Percentiles rank a stretch among this genome's conserved stretches.
phyloP scores from a whole-genome alignment of 2,113 vertebrate genomes.

The Antechinus stuartii region DNA sequence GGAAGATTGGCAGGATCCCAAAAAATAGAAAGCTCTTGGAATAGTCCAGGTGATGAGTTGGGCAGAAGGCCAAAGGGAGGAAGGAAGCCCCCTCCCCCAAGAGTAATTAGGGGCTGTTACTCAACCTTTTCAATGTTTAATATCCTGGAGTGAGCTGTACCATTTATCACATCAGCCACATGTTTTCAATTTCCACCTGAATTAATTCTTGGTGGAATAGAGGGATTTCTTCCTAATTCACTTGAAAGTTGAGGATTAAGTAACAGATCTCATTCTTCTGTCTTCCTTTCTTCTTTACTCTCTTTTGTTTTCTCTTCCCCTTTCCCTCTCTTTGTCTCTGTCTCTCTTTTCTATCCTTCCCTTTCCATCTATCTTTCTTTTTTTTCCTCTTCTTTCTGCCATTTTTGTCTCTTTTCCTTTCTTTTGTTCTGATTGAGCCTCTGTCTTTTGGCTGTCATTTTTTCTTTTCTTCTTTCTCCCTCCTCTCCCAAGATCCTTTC shows the following conservation, averaged over 20 bases:
- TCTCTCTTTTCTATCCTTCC: neutral
- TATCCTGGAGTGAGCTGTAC: neutral
- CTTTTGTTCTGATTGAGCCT: neutral
- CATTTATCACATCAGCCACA: constrained; percentile 43
- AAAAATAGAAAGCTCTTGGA: neutral
- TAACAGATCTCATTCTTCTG: neutral
- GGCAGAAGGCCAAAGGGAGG: neutral
- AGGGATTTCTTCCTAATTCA: constrained; percentile 64
- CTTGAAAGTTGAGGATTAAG: constrained; percentile 32
- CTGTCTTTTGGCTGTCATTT: neutral
- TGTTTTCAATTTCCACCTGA: constrained; percentile 52
- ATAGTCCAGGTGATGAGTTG: neutral
- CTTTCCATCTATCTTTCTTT: neutral
- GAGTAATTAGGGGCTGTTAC: constrained; percentile 3
- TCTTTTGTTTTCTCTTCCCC: neutral
- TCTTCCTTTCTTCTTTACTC: neutral
- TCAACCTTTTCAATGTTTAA: constrained; percentile 27
- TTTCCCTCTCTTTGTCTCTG: neutral
- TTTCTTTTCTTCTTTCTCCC: neutral
- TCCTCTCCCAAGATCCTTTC: neutral
- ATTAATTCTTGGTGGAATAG: constrained; percentile 44
- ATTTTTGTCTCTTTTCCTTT: neutral
- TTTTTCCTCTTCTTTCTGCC: neutral
- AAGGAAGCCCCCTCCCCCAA: neutral
- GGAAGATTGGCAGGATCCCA: neutral